phyloP scores from a whole-genome alignment of 2,888 invertebrate species.

The Zeuzera pyrina region DNA sequence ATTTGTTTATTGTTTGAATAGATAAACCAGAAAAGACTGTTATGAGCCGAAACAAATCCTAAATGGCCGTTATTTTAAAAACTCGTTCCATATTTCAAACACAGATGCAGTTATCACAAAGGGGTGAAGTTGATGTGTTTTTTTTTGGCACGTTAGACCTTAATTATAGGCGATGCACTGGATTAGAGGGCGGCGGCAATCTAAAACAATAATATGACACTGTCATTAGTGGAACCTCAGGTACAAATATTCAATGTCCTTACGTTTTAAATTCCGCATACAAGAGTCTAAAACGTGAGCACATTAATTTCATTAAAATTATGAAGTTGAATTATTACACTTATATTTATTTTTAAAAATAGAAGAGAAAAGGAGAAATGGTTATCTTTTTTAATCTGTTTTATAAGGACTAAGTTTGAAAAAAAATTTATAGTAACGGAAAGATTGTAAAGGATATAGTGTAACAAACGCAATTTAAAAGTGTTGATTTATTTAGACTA shows the following conservation, averaged over 20 bases:
- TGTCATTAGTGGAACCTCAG: slow-evolving; percentile 54
- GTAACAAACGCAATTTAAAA: too few relatives aligned
- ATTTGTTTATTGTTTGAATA: too few relatives aligned
- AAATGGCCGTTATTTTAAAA: slow-evolving; percentile 30
- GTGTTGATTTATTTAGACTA: too few relatives aligned
- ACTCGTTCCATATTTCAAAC: slow-evolving; percentile 28
- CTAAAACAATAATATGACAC: slow-evolving; percentile 66
- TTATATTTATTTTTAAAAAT: not conserved
- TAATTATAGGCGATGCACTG: slow-evolving; percentile 58
- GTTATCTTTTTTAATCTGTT: not conserved
- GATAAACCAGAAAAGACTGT: not conserved
- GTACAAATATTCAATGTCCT: not conserved
- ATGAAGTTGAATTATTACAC: too few relatives aligned
- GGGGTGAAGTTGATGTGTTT: slow-evolving; percentile 55
- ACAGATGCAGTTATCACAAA: slow-evolving; percentile 48
- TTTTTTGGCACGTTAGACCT: slow-evolving; percentile 38
- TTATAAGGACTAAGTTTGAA: too few relatives aligned
- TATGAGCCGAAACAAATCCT: slow-evolving; percentile 17
- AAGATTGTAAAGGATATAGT: too few relatives aligned
- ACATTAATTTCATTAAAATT: too few relatives aligned
- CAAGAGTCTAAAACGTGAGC: not conserved
- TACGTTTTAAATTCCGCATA: not conserved
- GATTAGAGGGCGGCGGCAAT: slow-evolving; percentile 66
- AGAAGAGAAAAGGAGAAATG: not conserved
- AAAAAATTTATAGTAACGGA: too few relatives aligned